Conservation (phyloP, 2,888 invertebrate genomes). For the Troglohyphantes excavatus region DNA sequence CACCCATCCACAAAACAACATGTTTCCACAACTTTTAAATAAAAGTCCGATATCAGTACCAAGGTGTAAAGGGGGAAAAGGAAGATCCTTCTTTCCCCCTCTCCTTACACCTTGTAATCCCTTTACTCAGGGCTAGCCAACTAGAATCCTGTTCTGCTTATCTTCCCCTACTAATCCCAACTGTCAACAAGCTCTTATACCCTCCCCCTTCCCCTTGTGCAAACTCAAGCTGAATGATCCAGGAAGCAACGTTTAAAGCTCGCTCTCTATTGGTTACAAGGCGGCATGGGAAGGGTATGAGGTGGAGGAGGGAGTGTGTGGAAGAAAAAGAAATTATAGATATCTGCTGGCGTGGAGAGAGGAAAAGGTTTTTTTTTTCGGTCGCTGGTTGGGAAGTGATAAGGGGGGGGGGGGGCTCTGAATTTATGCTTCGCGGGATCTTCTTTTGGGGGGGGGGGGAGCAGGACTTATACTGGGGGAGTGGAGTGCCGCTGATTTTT, state of each 20-base stretch:
- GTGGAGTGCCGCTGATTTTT: slow-evolving; percentile 28
- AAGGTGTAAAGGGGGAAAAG: not conserved
- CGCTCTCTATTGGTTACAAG: slow-evolving; percentile 32
- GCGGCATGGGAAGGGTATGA: not conserved
- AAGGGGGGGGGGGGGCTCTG: slow-evolving; percentile 22
- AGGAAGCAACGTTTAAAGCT: slow-evolving; percentile 64
- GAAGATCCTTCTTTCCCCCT: not conserved
- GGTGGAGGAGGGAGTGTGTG: not conserved
- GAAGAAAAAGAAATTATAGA: slow-evolving; percentile 49
- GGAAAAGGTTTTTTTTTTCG: slow-evolving; percentile 27
- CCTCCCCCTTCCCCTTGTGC: slow-evolving; percentile 16
- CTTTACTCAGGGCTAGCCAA: slow-evolving; percentile 64
- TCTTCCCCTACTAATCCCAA: slow-evolving; percentile 74
- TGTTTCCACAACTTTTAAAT: slow-evolving; percentile 18
- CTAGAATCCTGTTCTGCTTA: slow-evolving; percentile 72
- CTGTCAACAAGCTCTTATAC: slow-evolving; percentile 77
- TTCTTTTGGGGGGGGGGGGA: not conserved
- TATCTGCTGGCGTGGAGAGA: slow-evolving; percentile 41
- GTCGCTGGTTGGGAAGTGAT: slow-evolving; percentile 50
- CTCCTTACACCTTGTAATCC: slow-evolving; percentile 54
- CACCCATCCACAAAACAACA: not conserved
- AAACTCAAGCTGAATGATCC: slow-evolving; percentile 64
- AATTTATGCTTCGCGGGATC: slow-evolving; percentile 12
- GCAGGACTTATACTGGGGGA: slow-evolving; percentile 1
- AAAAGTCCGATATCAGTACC: slow-evolving; percentile 27